Percentiles rank a stretch among this genome's conserved stretches.
These are phyloP conservation scores for Aleiodes alternator DNA, from an alignment of 2,888 invertebrate species.

Conservation along the genomic window DNA sequence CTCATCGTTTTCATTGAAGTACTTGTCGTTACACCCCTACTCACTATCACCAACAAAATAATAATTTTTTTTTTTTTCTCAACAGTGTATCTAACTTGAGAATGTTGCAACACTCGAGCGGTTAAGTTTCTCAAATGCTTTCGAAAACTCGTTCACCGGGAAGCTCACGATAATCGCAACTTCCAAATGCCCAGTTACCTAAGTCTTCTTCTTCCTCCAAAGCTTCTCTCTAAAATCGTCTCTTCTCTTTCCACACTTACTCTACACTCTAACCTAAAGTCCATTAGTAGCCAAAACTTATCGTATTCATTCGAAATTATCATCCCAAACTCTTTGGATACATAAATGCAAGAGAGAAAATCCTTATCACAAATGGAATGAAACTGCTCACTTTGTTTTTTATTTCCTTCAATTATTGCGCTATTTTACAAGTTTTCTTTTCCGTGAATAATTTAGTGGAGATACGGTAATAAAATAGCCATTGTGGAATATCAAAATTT, in stretches of 20 bases:
- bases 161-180: conserved; percentile 48
- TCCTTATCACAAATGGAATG: conserved; percentile 33
- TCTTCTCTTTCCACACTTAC: not conserved
- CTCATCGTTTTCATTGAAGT: not conserved
- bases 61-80: not conserved
- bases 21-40: not conserved
- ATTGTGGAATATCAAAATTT: not conserved
- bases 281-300: conserved; percentile 46
- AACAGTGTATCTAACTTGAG: not conserved
- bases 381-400: conserved; percentile 16
- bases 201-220: not conserved
- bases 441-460: not conserved
- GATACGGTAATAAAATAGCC: conserved; percentile 4
- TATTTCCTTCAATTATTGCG: conserved; percentile 23
- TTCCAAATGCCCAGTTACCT: conserved; percentile 30
- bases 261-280: conserved; percentile 24
- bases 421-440: conserved; percentile 11
- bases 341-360: conserved; percentile 18
- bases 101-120: conserved; percentile 21
- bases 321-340: conserved; percentile 21
- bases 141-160: conserved; percentile 44
- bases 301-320: conserved; percentile 46
- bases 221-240: conserved; percentile 15
- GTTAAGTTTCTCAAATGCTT: conserved; percentile 45
- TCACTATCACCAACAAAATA: conserved; percentile 16